phyloP scores from a whole-genome alignment of 2,888 invertebrate species.

The Spodoptera littoralis region DNA sequence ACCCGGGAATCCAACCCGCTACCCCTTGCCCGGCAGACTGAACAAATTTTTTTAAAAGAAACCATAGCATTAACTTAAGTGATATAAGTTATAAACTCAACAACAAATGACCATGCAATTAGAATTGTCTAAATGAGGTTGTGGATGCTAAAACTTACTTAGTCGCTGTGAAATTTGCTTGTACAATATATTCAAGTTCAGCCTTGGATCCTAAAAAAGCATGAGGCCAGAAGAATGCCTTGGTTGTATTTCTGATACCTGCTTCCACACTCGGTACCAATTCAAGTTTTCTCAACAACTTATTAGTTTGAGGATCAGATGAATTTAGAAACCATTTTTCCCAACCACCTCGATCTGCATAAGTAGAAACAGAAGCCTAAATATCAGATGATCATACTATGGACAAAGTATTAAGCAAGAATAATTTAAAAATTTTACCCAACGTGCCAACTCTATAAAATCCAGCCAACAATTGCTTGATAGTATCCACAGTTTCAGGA shows the following conservation, averaged over 20 bases:
- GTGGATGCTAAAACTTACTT: constrained; percentile 65
- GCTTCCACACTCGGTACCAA: constrained; percentile 90
- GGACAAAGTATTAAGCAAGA: neutral
- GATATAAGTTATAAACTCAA: too few species aligned
- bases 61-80: too few species aligned
- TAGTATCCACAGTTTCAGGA: constrained; percentile 92
- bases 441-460: constrained; percentile 92
- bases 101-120: too few species aligned
- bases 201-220: constrained; percentile 93
- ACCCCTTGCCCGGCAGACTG: too few species aligned
- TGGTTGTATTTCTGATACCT: constrained; percentile 92
- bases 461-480: constrained; percentile 90
- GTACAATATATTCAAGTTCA: constrained; percentile 92
- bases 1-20: too few species aligned
- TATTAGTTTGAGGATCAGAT: constrained; percentile 89
- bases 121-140: too few species aligned
- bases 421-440: constrained; percentile 79
- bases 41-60: too few species aligned
- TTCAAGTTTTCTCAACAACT: constrained; percentile 91
- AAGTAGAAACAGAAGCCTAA: neutral
- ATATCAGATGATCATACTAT: too few species aligned
- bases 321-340: constrained; percentile 92
- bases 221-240: constrained; percentile 93
- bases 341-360: constrained; percentile 92
- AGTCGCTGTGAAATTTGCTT: constrained; percentile 91